Base-by-base conservation (phyloP, 2,797 vertebrate species). In the Luscinia luscinia region DNA sequence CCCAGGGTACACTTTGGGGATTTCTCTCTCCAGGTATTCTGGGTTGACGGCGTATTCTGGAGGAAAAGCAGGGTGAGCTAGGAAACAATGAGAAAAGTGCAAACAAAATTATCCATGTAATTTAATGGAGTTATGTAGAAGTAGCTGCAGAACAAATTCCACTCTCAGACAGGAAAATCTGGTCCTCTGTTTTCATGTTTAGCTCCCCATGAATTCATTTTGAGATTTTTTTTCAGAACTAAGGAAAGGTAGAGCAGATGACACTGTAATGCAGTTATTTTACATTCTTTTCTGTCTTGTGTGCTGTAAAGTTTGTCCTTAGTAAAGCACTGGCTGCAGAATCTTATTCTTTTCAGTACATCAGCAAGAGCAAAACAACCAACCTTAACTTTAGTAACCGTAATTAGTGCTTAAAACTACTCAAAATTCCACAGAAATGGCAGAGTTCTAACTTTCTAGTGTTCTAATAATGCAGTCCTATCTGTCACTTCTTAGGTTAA, bases 21-120 rank as follows among this genome's bases (percentile, higher is more conserved):
- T 78, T 40, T 98, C 97, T 95, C 96, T 97, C 78, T 98, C 98
- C 78, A 95, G 51, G 78, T 96, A 95, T 62, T 97, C 98, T 80
- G 97, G 21, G 27, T 83, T 95, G 45, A 96, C 49, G 61, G 76
- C 7, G 19, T 78, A 87, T 64, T 97, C 97, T 15, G 96, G 58
- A 93, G 95, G 64, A 90, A 95, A 96, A 76, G 90, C 36, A 93
- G 96, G 58, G 23, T 94, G 96, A 86, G 57, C 96, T 97, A 79
- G 69, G 83, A 45, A 89, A 91, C 28, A 87, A 69, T 12, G 19
- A 58, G 41, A 74, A 82, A 86, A 84, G 34, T 91, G 80, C 16
- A 92, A 64, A 72, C 41, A 28, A 40, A 94, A 93, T 38, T 21
- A 62, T 49, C 17, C 7, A 36, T 41, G 23, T 59, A 30, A 64